phyloP scores from a whole-genome alignment of 2,113 vertebrate genomes.

The Capreolus pygargus region DNA sequence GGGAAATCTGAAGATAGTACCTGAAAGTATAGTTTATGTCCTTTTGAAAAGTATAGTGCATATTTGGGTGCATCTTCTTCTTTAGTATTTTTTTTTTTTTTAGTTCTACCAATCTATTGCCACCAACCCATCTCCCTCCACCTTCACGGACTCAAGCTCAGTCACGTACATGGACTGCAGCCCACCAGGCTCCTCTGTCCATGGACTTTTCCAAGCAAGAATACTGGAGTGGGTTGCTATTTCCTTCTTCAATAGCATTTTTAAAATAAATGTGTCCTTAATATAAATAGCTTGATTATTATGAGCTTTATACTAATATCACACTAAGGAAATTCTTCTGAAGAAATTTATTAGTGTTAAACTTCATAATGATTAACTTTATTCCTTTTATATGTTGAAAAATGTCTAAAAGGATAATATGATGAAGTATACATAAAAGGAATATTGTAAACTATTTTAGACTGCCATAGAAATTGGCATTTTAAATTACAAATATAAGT shows the following conservation, averaged over 20 bases:
- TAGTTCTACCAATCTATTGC: not conserved
- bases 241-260: conserved; percentile 13
- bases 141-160: not conserved
- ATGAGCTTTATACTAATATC: conserved; percentile 47
- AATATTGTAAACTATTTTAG: conserved; percentile 55
- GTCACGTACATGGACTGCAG: not conserved
- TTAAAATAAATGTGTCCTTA: conserved; percentile 29
- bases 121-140: not conserved
- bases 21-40: conserved; percentile 46
- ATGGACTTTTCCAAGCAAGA: not conserved
- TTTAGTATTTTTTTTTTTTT: conserved; percentile 10
- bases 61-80: conserved; percentile 26
- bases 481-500: conserved; percentile 48
- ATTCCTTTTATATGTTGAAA: conserved; percentile 46
- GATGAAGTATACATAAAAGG: not conserved
- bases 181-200: not conserved
- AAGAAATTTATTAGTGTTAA: conserved; percentile 44
- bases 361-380: conserved; percentile 36
- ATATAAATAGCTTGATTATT: conserved; percentile 46
- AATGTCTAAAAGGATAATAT: not conserved
- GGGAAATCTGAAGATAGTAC: conserved; percentile 55
- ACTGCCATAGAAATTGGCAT: conserved; percentile 37
- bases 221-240: not conserved
- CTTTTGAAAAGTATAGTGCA: not conserved
- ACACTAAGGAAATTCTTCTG: not conserved